Conservation (phyloP, 2,113 vertebrate genomes). For the Corythoichthys intestinalis region DNA sequence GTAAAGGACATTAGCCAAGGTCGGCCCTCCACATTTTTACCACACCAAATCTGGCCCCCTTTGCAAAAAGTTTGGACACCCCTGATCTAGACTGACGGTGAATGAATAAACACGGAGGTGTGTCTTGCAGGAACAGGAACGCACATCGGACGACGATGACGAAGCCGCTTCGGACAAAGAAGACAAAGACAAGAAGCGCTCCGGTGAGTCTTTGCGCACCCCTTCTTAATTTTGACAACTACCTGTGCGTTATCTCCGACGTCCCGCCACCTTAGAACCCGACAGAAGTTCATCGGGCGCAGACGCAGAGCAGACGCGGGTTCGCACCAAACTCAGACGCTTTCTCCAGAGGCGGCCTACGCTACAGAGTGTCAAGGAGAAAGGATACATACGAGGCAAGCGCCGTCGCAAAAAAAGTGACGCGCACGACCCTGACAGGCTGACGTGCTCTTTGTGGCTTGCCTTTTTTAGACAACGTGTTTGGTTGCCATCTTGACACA, state of each 20-base stretch:
- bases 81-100: no score
- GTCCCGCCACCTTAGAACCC: constrained; percentile 8
- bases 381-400: constrained; percentile 86
- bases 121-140: constrained; percentile 54
- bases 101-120: background rate
- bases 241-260: background rate
- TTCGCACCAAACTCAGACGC: constrained; percentile 80
- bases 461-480: constrained; percentile 81
- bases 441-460: background rate
- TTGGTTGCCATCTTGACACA: constrained; percentile 82
- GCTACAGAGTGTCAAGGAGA: constrained; percentile 85
- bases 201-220: constrained; percentile 39
- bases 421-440: background rate
- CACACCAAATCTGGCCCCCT: no score
- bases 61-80: no score
- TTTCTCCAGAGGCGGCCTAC: constrained; percentile 86
- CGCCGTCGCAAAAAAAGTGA: no score
- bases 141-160: constrained; percentile 72
- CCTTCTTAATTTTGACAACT: background rate
- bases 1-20: no score
- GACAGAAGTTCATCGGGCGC: constrained; percentile 11
- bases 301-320: constrained; percentile 76
- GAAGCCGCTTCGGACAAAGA: constrained; percentile 68
- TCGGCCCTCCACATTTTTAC: no score
- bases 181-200: constrained; percentile 65